phyloP scores from a whole-genome alignment of 2,113 vertebrate genomes.

The Eulacestoma nigropectus region DNA sequence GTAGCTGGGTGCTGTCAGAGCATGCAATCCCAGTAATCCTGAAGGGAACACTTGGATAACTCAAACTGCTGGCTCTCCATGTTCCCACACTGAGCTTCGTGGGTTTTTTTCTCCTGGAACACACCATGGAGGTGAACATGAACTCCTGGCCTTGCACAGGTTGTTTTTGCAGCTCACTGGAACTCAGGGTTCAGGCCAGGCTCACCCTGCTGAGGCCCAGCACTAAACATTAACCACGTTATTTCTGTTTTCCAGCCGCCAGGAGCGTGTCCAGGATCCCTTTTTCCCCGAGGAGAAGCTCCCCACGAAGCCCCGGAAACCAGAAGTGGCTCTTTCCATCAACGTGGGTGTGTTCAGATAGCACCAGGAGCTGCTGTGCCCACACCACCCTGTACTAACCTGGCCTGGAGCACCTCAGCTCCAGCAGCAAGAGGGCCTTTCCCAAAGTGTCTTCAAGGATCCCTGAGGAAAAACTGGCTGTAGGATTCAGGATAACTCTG shows the following conservation, averaged over 20 bases:
- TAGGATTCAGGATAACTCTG: neutral
- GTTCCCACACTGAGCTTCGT: neutral
- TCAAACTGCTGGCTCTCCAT: neutral
- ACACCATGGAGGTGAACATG: accelerated
- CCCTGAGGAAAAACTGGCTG: neutral
- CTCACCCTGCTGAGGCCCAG: neutral
- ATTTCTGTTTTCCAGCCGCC: neutral
- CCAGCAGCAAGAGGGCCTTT: neutral
- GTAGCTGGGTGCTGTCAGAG: neutral
- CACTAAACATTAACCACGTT: accelerated
- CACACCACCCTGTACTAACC: neutral
- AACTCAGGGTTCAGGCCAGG: neutral
- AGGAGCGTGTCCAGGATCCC: neutral
- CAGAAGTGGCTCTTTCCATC: slow-evolving; percentile 77
- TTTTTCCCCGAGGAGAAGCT: neutral
- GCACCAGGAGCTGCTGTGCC: neutral
- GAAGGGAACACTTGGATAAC: neutral
- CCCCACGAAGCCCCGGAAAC: neutral
- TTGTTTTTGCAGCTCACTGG: neutral
- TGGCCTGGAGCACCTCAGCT: neutral
- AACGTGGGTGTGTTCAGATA: slow-evolving; percentile 74
- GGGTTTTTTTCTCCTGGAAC: neutral
- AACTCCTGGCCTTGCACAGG: neutral
- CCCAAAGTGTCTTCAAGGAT: neutral
- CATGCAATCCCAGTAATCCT: neutral